A percentile compares a stretch with the other conserved stretches of the same genome.
Conservation (phyloP, 2,888 invertebrate genomes). For the Sturmia bella region DNA sequence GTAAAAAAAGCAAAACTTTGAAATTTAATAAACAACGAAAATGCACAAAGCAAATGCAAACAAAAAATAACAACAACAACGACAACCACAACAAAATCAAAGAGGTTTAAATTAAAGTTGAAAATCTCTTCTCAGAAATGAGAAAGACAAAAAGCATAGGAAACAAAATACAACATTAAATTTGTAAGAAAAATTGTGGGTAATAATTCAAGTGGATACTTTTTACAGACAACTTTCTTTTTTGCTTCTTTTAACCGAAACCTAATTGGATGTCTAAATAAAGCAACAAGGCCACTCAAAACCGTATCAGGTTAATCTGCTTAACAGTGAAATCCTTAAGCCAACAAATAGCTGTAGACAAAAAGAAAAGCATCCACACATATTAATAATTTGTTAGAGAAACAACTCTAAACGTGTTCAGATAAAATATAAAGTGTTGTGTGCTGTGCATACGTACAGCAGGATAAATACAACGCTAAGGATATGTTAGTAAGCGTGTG, state of each 20-base stretch:
- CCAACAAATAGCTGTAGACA: not conserved
- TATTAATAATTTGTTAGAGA: not conserved
- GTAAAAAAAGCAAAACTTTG: conserved; percentile 21
- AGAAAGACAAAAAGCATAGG: not conserved
- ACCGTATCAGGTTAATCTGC: conserved; percentile 49
- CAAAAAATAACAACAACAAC: conserved; percentile 23
- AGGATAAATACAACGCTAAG: too few relatives aligned
- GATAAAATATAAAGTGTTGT: too few relatives aligned
- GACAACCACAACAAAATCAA: too few relatives aligned
- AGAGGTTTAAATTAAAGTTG: conserved; percentile 37
- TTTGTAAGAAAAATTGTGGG: not conserved
- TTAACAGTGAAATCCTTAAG: conserved; percentile 23
- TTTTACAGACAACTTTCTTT: not conserved
- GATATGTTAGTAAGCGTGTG: too few relatives aligned
- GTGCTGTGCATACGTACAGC: not conserved
- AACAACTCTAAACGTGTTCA: not conserved
- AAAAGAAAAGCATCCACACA: not conserved
- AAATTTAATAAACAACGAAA: conserved; percentile 60
- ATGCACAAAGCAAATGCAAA: conserved; percentile 28
- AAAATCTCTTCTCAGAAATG: conserved; percentile 15
- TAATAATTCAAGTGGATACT: conserved; percentile 18
- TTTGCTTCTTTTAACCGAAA: conserved; percentile 15
- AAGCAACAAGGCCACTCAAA: conserved; percentile 49
- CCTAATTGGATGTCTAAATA: conserved; percentile 49
- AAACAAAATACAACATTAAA: not conserved